A percentile compares a stretch with the other conserved stretches of the same genome.
Evolutionary conservation across 2,113 vertebrate genomes (phyloP).

Genomic region (Melospiza georgiana): DNA sequence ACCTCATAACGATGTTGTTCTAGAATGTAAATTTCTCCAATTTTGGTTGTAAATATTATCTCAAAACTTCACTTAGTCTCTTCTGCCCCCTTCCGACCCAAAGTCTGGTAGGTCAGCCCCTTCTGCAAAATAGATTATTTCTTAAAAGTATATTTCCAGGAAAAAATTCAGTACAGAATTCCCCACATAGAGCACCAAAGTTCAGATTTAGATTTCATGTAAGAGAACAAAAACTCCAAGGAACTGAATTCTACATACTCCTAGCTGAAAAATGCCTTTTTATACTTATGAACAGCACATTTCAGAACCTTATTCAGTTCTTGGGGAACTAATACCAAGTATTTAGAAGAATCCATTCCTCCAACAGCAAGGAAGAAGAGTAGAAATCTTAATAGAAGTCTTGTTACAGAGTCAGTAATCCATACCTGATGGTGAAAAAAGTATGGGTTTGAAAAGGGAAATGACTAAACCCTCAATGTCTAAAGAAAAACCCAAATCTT

Average conservation of each 20-base stretch:
- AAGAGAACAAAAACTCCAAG: not conserved
- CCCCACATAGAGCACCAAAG: not conserved
- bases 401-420: not conserved
- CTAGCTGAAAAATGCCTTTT: not conserved
- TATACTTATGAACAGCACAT: accelerated
- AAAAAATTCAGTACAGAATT: not conserved
- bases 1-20: not conserved
- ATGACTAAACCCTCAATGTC: accelerated
- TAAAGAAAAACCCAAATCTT: not conserved
- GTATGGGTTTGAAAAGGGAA: not conserved
- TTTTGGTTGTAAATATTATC: not conserved
- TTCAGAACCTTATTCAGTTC: not conserved
- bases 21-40: not conserved
- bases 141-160: not conserved
- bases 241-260: not conserved
- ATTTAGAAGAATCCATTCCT: not conserved
- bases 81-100: not conserved
- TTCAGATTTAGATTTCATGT: not conserved
- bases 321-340: not conserved
- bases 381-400: not conserved
- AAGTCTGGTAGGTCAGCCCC: not conserved
- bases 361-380: not conserved
- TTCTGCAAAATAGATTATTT: not conserved
- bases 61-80: not conserved
- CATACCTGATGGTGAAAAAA: not conserved